Evolutionary conservation across 2,888 invertebrate genomes (phyloP).

Genomic region (Calliscelio sp.): DNA sequence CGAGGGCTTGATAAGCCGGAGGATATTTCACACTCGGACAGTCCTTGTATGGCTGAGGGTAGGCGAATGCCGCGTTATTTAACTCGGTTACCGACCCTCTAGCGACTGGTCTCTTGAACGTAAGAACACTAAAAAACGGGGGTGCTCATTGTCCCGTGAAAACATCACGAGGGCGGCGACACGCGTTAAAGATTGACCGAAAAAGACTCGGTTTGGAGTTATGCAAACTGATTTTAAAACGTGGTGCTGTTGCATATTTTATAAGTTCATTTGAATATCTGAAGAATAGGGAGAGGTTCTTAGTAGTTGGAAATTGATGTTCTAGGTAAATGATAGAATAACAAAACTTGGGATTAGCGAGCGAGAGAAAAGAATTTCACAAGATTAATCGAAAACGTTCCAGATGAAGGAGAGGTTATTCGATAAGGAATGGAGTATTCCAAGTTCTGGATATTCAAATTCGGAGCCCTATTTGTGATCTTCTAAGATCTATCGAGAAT

Average conservation of each 20-base stretch:
- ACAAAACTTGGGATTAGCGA: too few species aligned
- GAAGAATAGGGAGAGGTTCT: background rate
- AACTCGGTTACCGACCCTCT: constrained; percentile 83
- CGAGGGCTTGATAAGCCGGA: constrained; percentile 84
- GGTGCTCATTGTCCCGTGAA: constrained; percentile 85
- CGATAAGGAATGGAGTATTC: too few species aligned
- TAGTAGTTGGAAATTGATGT: too few species aligned
- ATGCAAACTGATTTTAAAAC: constrained; percentile 68
- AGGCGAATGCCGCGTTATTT: constrained; percentile 86
- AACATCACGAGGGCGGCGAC: constrained; percentile 84
- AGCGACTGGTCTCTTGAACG: constrained; percentile 66
- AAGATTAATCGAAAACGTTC: too few species aligned
- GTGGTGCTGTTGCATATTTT: constrained; percentile 43
- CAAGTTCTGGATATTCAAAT: too few species aligned
- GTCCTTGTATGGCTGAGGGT: constrained; percentile 81
- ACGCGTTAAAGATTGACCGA: constrained; percentile 82
- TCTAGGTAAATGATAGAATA: too few species aligned
- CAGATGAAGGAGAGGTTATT: too few species aligned
- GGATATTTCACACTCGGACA: constrained; percentile 86
- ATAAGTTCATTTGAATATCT: background rate
- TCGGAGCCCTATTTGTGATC: too few species aligned
- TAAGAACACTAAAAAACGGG: constrained; percentile 77
- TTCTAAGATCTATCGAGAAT: too few species aligned
- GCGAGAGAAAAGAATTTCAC: too few species aligned
- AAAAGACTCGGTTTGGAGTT: constrained; percentile 63